Base-by-base conservation (phyloP, 2,888 invertebrate species). In the Euphydryas editha region DNA sequence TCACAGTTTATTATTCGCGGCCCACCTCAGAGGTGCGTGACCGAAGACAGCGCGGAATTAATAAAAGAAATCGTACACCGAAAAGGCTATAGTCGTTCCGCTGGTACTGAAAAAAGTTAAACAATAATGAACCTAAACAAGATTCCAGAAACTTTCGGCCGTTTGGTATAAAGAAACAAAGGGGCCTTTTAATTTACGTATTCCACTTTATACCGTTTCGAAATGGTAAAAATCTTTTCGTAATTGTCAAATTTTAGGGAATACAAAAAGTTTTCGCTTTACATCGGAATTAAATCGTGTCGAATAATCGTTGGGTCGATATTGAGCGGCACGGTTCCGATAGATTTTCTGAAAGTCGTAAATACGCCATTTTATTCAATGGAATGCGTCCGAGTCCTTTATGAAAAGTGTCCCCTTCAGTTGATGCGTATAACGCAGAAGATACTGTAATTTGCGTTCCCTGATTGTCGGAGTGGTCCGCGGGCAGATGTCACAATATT, bases 401-500 rank as follows among this genome's bases (percentile, higher is more conserved):
- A 87, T 86, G 83, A 83, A 83, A 85, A 84, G 81, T 81, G 81
- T 79, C 81, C 83, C 81, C 79, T 79, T 73, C 79, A 76, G 76
- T 81, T 77, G 78, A 71, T 72, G 79, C 77, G 78, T 76, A 75
- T 77, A 79, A 81, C 82, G 77, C 67, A 39, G 75, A 83, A 81
- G 84, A 82, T 77, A 80, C 77, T 76, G 88, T 89, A 88, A 91
- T 91, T 85, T 82, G 84, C 82, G 82, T 83, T 79, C 84, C 86
- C 83, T 87, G 86, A 90, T 88, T 89, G 84, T 81, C 79, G 75
- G 83, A 82, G 84, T 84, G 84, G 86, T 83, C 84, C 81, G 78
- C 76, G 81, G 81, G 80, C 90, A 90, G 91, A 88, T 90, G 91
- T 85, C 78, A 83, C 81, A 86, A 86, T 88, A 90, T 90, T 86